A percentile compares a stretch with the other conserved stretches of the same genome.
These are phyloP conservation scores for Leptinotarsa texana DNA, from an alignment of 1,140 invertebrate species.

Conservation along the genomic window DNA sequence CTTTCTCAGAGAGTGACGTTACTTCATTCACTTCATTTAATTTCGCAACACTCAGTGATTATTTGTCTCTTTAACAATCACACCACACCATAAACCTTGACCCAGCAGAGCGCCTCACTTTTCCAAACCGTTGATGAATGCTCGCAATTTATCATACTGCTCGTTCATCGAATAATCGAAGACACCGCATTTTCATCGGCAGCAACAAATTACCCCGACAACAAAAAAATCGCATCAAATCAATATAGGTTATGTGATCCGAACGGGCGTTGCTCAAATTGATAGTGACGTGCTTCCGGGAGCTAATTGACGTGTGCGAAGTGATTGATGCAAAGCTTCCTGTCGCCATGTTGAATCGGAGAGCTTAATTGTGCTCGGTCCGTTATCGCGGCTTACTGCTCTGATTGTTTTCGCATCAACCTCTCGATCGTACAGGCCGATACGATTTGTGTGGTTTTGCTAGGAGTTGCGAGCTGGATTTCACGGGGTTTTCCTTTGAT, in stretches of 20 bases:
- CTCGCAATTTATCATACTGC: conserved; percentile 14
- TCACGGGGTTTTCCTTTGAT: too few relatives aligned
- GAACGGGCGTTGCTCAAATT: conserved; percentile 51
- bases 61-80: background rate
- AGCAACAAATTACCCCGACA: conserved; percentile 25
- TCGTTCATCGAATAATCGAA: conserved; percentile 14
- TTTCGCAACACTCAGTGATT: too few relatives aligned
- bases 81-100: background rate
- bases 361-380: conserved; percentile 46
- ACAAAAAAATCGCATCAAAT: conserved; percentile 34
- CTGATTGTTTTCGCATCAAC: conserved; percentile 47
- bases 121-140: background rate
- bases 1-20: too few relatives aligned
- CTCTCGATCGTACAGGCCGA: conserved; percentile 29
- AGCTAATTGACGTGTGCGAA: conserved; percentile 56
- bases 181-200: conserved; percentile 14
- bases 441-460: background rate
- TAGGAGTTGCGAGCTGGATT: too few relatives aligned
- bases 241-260: conserved; percentile 52
- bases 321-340: conserved; percentile 55
- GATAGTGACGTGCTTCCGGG: conserved; percentile 56
- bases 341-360: conserved; percentile 53
- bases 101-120: background rate
- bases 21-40: too few relatives aligned
- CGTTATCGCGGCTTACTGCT: conserved; percentile 45